A percentile compares a stretch with the other conserved stretches of the same genome.
Evolutionary conservation across 2,888 invertebrate genomes (phyloP).

Genomic region (Tenthredo amoena): DNA sequence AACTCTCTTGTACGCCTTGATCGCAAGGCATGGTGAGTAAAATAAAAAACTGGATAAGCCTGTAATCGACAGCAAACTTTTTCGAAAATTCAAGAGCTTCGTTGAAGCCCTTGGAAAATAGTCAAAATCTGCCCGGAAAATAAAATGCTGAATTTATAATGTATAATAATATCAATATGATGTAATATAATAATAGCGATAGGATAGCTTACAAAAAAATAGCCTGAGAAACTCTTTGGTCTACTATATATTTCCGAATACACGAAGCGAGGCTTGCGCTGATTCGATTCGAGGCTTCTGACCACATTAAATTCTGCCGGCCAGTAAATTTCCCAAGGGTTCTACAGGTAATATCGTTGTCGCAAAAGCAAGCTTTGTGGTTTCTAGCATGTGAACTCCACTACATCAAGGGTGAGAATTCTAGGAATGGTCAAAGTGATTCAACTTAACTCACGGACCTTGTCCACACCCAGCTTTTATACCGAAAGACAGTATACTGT

Average conservation of each 20-base stretch:
- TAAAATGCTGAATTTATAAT: neutral
- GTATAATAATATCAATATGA: neutral
- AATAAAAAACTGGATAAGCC: no score
- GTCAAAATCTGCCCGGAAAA: neutral
- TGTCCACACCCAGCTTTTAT: neutral
- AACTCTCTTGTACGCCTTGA: no score
- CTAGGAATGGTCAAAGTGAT: neutral
- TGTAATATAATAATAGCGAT: neutral
- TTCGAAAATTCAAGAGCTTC: neutral
- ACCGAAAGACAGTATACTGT: neutral
- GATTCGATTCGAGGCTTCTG: neutral
- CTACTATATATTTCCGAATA: neutral
- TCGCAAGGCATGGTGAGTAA: no score
- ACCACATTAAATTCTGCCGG: neutral
- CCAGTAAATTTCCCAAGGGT: conserved; percentile 30
- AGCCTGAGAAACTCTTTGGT: neutral
- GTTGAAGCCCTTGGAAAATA: neutral
- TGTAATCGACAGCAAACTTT: no score
- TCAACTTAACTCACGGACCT: neutral
- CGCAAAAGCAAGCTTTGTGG: neutral
- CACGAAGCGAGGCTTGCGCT: neutral
- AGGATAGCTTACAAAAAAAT: neutral
- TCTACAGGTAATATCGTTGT: conserved; percentile 16
- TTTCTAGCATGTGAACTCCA: neutral
- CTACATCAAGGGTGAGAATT: neutral